phyloP scores from a whole-genome alignment of 2,113 vertebrate species.

The Nettapus auritus region DNA sequence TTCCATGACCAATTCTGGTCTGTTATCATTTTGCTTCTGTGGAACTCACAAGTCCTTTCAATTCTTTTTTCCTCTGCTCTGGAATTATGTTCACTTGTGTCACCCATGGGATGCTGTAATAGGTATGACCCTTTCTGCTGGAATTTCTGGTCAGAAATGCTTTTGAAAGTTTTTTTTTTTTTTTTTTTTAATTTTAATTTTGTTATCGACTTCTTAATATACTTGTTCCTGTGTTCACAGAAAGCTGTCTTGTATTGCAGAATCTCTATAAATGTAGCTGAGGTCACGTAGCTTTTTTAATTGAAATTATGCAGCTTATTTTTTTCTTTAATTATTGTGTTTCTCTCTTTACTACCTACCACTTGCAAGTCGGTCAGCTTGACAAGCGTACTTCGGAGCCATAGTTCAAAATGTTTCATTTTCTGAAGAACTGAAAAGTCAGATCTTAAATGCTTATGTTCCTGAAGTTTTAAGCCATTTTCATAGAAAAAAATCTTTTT shows the following conservation, averaged over 20 bases:
- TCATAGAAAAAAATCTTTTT: background rate
- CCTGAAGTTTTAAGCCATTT: background rate
- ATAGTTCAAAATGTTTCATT: background rate
- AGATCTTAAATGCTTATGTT: background rate
- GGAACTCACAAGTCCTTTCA: background rate
- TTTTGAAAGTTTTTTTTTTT: background rate
- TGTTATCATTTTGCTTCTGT: background rate
- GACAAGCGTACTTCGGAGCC: background rate
- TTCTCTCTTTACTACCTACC: background rate
- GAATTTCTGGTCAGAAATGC: background rate
- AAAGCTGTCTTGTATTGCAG: background rate
- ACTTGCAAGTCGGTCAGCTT: background rate
- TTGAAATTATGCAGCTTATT: background rate
- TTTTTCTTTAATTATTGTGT: accelerated
- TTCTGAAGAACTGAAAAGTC: background rate
- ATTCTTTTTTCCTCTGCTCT: background rate
- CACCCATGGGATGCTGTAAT: background rate
- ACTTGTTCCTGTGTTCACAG: background rate
- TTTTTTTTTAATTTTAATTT: background rate
- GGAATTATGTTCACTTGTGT: background rate
- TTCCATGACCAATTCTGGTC: background rate
- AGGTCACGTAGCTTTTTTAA: background rate
- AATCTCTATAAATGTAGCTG: background rate
- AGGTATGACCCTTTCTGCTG: background rate
- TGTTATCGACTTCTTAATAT: background rate